phyloP scores from a whole-genome alignment of 2,113 vertebrate species.

The Symphodus melops region DNA sequence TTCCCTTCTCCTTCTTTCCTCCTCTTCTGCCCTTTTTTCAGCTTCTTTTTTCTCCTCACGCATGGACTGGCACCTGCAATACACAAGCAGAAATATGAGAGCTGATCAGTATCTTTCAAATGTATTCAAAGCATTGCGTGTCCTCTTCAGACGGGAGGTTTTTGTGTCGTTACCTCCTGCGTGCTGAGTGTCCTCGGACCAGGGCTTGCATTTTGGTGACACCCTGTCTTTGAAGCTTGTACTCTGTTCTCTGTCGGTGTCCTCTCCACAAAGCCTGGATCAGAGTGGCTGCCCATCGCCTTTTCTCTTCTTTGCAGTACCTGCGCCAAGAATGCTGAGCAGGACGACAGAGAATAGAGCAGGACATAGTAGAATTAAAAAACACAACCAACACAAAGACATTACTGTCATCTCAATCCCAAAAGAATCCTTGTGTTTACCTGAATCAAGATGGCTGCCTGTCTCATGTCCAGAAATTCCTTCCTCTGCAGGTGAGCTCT shows the following conservation, averaged over 20 bases:
- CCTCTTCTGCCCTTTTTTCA: slow-evolving; percentile 52
- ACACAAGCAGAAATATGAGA: slow-evolving; percentile 6
- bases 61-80: slow-evolving; percentile 74
- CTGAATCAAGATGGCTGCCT: slow-evolving; percentile 88
- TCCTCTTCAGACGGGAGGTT: too few species aligned
- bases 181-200: slow-evolving; percentile 88
- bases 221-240: slow-evolving; percentile 63
- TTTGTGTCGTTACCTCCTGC: slow-evolving; percentile 84
- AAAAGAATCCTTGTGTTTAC: slow-evolving; percentile 69
- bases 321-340: slow-evolving; percentile 86
- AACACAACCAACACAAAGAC: neutral
- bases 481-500: slow-evolving; percentile 88
- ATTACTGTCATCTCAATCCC: neutral
- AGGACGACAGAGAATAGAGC: neutral
- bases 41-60: slow-evolving; percentile 63
- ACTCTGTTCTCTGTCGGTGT: slow-evolving; percentile 75
- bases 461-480: slow-evolving; percentile 86
- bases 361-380: neutral
- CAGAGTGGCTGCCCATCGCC: slow-evolving; percentile 74
- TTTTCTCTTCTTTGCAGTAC: slow-evolving; percentile 70
- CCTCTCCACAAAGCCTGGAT: slow-evolving; percentile 91
- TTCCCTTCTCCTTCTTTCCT: slow-evolving; percentile 42
- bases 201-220: slow-evolving; percentile 88
- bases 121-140: neutral
- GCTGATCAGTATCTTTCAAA: too few species aligned